Conservation (phyloP, 2,797 vertebrate genomes). For the Enteromius anoplus region DNA sequence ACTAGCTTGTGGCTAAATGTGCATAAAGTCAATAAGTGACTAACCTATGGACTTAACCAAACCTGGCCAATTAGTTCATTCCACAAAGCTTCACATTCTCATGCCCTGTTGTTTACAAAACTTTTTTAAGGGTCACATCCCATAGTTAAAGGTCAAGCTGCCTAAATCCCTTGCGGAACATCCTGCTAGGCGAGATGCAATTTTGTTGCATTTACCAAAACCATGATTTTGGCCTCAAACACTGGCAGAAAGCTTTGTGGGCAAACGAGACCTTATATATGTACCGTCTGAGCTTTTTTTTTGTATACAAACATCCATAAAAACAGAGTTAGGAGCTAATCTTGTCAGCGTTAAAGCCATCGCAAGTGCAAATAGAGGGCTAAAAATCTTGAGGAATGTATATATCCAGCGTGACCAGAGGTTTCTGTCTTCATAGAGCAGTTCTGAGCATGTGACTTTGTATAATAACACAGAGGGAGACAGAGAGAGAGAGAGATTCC, state of each 20-base stretch:
- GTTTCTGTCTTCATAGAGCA: slow-evolving; percentile 42
- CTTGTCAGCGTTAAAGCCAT: neutral
- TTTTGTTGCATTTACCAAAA: slow-evolving; percentile 29
- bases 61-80: slow-evolving; percentile 49
- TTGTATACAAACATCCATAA: slow-evolving; percentile 1
- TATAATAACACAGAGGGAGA: slow-evolving; percentile 32
- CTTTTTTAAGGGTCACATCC: slow-evolving; percentile 54
- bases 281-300: neutral
- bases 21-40: slow-evolving; percentile 26
- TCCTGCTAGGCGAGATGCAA: slow-evolving; percentile 36
- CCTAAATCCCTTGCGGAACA: slow-evolving; percentile 38
- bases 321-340: slow-evolving; percentile 24
- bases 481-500: slow-evolving; percentile 49
- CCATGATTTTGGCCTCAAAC: slow-evolving; percentile 29
- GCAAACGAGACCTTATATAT: neutral
- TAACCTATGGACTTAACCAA: slow-evolving; percentile 37
- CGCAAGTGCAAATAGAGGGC: slow-evolving; percentile 19
- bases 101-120: slow-evolving; percentile 34
- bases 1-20: slow-evolving; percentile 10
- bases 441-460: slow-evolving; percentile 27
- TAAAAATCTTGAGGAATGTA: slow-evolving; percentile 17
- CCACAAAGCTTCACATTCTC: slow-evolving; percentile 36
- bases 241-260: slow-evolving; percentile 5
- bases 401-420: slow-evolving; percentile 46
- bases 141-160: slow-evolving; percentile 52